A percentile compares a stretch with the other conserved stretches of the same genome.
Conservation (phyloP, 2,113 vertebrate species). For the Tachycineta bicolor region DNA sequence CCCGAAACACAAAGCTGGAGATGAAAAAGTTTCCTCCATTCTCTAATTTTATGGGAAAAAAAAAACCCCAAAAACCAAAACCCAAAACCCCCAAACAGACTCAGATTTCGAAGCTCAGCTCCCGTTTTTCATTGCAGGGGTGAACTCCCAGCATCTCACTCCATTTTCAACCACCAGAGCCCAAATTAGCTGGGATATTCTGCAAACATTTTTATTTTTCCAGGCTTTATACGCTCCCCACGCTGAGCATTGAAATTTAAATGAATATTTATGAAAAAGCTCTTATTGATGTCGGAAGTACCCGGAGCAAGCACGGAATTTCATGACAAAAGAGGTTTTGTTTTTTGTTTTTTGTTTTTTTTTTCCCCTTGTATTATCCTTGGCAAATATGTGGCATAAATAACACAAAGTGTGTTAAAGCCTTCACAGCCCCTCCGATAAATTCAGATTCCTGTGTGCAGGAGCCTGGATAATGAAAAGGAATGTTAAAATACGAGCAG, state of each 20-base stretch:
- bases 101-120: background rate
- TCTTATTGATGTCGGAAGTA: background rate
- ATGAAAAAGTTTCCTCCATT: background rate
- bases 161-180: background rate
- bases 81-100: background rate
- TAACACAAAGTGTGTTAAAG: background rate
- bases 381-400: background rate
- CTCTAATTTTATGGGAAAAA: background rate
- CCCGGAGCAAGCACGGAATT: background rate
- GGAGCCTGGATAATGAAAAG: background rate
- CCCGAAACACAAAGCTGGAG: background rate
- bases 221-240: fast-evolving
- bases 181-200: background rate
- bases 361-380: background rate
- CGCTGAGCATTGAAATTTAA: background rate
- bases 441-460: background rate
- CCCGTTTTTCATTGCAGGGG: background rate
- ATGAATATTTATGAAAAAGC: background rate
- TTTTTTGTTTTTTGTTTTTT: background rate
- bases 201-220: background rate
- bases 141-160: background rate
- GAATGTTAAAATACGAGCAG: background rate
- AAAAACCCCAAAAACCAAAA: background rate
- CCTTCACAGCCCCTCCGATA: fast-evolving
- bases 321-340: background rate